Conservation (phyloP, 2,888 invertebrate species). For the Epirrhoe alternata region DNA sequence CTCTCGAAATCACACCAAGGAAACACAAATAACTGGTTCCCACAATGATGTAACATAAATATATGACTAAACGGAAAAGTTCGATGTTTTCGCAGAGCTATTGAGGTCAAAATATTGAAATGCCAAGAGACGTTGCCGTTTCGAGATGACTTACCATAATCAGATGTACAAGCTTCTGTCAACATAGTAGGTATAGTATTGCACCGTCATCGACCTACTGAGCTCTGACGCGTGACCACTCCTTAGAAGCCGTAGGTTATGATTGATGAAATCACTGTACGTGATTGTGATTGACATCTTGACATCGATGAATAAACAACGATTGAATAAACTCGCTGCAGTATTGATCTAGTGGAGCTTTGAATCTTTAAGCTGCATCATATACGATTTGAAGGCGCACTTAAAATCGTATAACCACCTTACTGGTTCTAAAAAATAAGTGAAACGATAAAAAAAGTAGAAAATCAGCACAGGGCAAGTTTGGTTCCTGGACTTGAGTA, state of each 20-base stretch:
- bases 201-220: conserved; percentile 49
- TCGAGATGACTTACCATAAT: conserved; percentile 19
- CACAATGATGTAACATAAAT: conserved; percentile 20
- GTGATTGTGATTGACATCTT: conserved; percentile 5
- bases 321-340: background rate
- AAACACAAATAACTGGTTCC: conserved; percentile 29
- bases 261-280: conserved; percentile 17
- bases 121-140: conserved; percentile 18
- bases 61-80: conserved; percentile 20
- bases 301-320: conserved; percentile 9
- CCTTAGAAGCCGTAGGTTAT: conserved; percentile 16
- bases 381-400: too few species aligned
- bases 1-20: conserved; percentile 28
- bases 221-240: conserved; percentile 41
- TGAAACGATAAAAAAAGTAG: too few species aligned
- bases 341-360: too few species aligned
- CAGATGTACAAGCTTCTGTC: conserved; percentile 38
- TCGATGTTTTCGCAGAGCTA: conserved; percentile 18
- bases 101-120: conserved; percentile 26
- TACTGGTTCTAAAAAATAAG: too few species aligned
- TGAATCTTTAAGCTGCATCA: background rate
- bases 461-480: too few species aligned
- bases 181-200: conserved; percentile 37
- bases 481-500: too few species aligned
- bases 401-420: too few species aligned